phyloP scores from a whole-genome alignment of 2,797 vertebrate species.

The Smutsia gigantea region DNA sequence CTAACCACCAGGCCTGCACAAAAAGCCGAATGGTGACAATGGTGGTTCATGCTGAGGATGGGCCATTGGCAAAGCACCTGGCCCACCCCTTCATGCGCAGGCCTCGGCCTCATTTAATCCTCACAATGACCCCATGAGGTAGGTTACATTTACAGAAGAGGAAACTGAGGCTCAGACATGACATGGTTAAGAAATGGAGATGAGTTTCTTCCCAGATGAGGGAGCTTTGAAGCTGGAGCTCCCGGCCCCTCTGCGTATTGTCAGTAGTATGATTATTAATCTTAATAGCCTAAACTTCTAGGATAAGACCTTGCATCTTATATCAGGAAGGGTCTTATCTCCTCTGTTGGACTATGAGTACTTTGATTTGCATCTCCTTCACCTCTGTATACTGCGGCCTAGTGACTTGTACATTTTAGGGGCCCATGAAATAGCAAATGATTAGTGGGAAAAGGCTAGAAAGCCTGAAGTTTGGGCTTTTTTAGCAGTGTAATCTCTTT shows the following conservation, averaged over 20 bases:
- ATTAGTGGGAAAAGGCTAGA: not conserved
- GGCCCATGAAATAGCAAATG: not conserved
- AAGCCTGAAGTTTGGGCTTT: not conserved
- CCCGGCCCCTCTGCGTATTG: not conserved
- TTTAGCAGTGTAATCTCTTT: not conserved
- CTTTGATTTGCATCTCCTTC: not conserved
- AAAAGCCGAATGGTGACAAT: rapidly evolving
- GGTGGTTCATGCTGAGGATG: rapidly evolving
- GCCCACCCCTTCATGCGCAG: not conserved
- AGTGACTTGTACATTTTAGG: not conserved
- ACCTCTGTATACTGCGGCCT: not conserved
- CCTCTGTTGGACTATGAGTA: not conserved
- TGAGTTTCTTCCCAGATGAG: not conserved
- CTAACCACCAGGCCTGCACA: not conserved
- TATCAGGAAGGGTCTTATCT: not conserved
- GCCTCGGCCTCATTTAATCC: not conserved
- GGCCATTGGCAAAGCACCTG: not conserved
- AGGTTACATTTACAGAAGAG: not conserved
- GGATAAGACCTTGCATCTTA: not conserved
- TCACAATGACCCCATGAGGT: rapidly evolving
- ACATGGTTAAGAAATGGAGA: not conserved
- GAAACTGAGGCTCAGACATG: not conserved
- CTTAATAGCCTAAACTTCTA: not conserved
- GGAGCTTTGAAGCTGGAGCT: not conserved
- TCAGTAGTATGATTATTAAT: not conserved